Evolutionary conservation across 2,797 vertebrate species (phyloP).

Genomic region (Malacoraja senta): DNA sequence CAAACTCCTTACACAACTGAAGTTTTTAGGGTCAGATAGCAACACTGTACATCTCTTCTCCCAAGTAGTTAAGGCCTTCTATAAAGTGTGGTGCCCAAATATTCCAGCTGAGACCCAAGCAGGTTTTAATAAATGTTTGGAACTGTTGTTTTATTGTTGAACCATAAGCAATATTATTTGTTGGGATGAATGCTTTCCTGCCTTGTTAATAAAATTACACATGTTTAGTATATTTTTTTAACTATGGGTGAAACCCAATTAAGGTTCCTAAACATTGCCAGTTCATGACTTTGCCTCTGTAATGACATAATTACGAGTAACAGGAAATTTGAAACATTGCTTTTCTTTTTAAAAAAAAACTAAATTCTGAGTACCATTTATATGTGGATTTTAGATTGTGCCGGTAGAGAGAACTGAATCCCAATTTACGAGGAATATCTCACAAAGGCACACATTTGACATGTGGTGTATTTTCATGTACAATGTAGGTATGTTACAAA

Average conservation of each 20-base stretch:
- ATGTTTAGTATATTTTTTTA: background rate
- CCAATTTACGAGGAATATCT: background rate
- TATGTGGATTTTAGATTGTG: background rate
- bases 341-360: background rate
- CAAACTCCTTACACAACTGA: too few species aligned
- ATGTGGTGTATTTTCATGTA: too few species aligned
- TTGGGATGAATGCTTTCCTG: background rate
- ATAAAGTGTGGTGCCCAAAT: background rate
- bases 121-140: background rate
- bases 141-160: background rate
- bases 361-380: background rate
- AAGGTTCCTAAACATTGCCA: background rate
- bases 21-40: background rate
- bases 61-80: background rate
- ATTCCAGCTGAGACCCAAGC: background rate
- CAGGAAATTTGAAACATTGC: background rate
- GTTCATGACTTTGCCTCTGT: background rate
- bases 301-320: background rate
- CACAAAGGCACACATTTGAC: background rate
- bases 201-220: background rate
- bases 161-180: background rate
- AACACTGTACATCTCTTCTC: background rate
- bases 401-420: too few species aligned
- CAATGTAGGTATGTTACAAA: too few species aligned
- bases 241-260: background rate